A percentile compares a stretch with the other conserved stretches of the same genome.
These are phyloP conservation scores for Lycodopsis pacificus DNA, from an alignment of 2,797 vertebrate genomes.

Conservation along the genomic window DNA sequence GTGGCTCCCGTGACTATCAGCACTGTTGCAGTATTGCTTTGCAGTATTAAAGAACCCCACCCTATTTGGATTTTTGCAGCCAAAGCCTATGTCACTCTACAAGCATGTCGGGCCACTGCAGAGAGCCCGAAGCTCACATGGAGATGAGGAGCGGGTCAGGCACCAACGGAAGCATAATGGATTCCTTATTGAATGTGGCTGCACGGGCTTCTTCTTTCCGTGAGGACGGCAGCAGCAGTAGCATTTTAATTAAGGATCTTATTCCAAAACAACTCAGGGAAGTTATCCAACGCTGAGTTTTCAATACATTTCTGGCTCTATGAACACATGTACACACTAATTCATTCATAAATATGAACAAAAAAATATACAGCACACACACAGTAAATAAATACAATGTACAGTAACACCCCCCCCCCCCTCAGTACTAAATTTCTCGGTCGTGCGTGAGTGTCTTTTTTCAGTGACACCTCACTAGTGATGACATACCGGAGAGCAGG, in stretches of 20 bases:
- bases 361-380: background rate
- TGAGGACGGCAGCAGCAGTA: background rate
- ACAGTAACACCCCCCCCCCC: conserved; percentile 42
- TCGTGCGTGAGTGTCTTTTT: conserved; percentile 41
- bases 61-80: conserved; percentile 55
- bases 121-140: conserved; percentile 48
- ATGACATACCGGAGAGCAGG: conserved; percentile 68
- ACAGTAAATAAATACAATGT: conserved; percentile 42
- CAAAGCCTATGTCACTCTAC: conserved; percentile 75
- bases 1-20: conserved; percentile 49
- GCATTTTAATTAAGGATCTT: background rate
- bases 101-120: conserved; percentile 73
- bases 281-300: background rate
- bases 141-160: conserved; percentile 40
- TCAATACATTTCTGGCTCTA: background rate
- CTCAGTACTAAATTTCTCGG: conserved; percentile 32
- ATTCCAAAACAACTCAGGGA: background rate
- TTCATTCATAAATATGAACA: conserved; percentile 19
- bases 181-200: conserved; percentile 47
- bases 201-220: conserved; percentile 18
- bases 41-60: conserved; percentile 66
- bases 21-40: conserved; percentile 55
- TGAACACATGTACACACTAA: background rate
- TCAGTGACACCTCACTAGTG: conserved; percentile 63
- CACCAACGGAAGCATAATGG: conserved; percentile 55